Percentiles rank a stretch among this genome's conserved stretches.
These are phyloP conservation scores for Montipora cactus DNA, from an alignment of 64 coral and sea anemone genomes.

Conservation along the genomic window DNA sequence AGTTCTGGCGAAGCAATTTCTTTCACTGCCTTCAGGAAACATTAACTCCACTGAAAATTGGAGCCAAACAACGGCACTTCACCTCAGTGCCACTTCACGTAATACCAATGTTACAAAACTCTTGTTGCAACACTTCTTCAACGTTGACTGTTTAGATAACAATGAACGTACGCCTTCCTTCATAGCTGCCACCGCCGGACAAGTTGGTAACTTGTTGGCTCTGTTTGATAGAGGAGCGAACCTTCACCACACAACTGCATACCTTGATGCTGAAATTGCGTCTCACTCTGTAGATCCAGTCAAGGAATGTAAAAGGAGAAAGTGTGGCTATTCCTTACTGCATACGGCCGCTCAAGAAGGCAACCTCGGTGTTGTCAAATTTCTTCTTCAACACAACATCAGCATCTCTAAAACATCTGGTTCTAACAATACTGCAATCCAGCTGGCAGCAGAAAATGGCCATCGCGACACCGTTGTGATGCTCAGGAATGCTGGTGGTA, in stretches of 20 bases:
- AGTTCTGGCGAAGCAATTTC: slow-evolving; percentile 18
- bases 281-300: slow-evolving; percentile 12
- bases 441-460: slow-evolving; percentile 58
- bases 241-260: slow-evolving; percentile 19
- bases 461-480: slow-evolving; percentile 1
- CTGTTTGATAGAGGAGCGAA: slow-evolving; percentile 64
- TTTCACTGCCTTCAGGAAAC: slow-evolving; percentile 29
- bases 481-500: not conserved
- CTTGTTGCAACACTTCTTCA: slow-evolving; percentile 53
- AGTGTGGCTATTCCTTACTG: slow-evolving; percentile 69
- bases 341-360: slow-evolving; percentile 80
- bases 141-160: slow-evolving; percentile 65
- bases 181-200: slow-evolving; percentile 47
- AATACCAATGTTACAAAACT: slow-evolving; percentile 16
- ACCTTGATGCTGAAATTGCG: not conserved
- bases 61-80: slow-evolving; percentile 70
- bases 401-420: not conserved
- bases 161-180: slow-evolving; percentile 74
- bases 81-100: slow-evolving; percentile 24
- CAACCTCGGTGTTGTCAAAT: slow-evolving; percentile 31
- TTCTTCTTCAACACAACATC: slow-evolving; percentile 55
- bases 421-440: slow-evolving; percentile 34
- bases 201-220: slow-evolving; percentile 28
- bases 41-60: slow-evolving; percentile 38
- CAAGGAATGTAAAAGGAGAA: slow-evolving; percentile 66